phyloP scores from a whole-genome alignment of 1,140 invertebrate genomes.

The Drosophila pachea region DNA sequence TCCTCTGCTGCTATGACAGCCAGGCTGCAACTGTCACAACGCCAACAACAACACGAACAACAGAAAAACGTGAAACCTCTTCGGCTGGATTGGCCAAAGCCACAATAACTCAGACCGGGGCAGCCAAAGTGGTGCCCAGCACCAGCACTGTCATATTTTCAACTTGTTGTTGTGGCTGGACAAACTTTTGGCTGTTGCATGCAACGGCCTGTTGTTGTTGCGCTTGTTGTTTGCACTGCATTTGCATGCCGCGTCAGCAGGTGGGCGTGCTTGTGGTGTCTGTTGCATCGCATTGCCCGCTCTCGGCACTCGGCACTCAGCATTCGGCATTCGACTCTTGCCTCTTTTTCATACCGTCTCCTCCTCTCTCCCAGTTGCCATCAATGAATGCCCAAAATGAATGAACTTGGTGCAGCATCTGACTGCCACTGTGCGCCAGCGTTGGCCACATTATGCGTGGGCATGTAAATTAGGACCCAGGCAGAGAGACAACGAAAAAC shows the following conservation, averaged over 20 bases:
- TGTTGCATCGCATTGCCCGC: slow-evolving; percentile 4
- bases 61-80: slow-evolving; percentile 21
- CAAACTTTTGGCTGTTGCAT: slow-evolving; percentile 59
- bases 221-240: slow-evolving; percentile 22
- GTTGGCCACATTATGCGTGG: slow-evolving; percentile 47
- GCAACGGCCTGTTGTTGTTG: slow-evolving; percentile 55
- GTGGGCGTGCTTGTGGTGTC: background rate
- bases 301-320: slow-evolving; percentile 11
- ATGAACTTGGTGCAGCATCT: slow-evolving; percentile 55
- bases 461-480: slow-evolving; percentile 60
- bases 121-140: slow-evolving; percentile 16
- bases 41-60: slow-evolving; percentile 36
- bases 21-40: slow-evolving; percentile 54
- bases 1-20: slow-evolving; percentile 21
- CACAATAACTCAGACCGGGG: slow-evolving; percentile 67
- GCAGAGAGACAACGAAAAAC: background rate
- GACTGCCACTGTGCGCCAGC: too few species aligned
- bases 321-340: slow-evolving; percentile 7
- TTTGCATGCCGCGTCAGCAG: slow-evolving; percentile 31
- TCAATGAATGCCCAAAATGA: slow-evolving; percentile 67
- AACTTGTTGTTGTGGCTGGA: slow-evolving; percentile 14
- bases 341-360: background rate
- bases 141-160: slow-evolving; percentile 36
- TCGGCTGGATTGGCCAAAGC: slow-evolving; percentile 49
- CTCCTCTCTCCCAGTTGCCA: slow-evolving; percentile 7